Conservation (phyloP, 2,113 vertebrate genomes). For the Melanostigma gelatinosum region DNA sequence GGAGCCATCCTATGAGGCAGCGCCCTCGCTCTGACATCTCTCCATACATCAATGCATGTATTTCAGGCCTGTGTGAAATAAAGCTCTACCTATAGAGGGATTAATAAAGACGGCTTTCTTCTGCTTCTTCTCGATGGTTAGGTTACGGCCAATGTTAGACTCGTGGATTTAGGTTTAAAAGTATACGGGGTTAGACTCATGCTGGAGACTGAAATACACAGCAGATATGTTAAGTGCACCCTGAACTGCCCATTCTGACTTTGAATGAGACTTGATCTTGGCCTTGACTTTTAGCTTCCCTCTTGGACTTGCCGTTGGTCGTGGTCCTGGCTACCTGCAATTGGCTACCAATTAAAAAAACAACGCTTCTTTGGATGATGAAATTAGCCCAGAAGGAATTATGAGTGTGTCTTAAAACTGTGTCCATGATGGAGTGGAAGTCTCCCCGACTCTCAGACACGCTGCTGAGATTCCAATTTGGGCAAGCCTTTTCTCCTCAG, state of each 20-base stretch:
- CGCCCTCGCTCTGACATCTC: background rate
- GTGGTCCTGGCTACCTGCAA: slow-evolving; percentile 13
- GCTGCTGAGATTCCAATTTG: slow-evolving; percentile 85
- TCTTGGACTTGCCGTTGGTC: background rate
- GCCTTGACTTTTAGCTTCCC: slow-evolving; percentile 8
- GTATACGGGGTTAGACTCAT: background rate
- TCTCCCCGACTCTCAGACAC: slow-evolving; percentile 77
- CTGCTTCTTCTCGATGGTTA: background rate
- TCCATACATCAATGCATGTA: background rate
- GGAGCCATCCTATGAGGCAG: background rate
- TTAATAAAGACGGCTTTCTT: background rate
- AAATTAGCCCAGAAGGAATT: slow-evolving; percentile 70
- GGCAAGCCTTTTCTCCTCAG: slow-evolving; percentile 71
- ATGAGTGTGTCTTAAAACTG: slow-evolving; percentile 66
- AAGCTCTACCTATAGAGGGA: background rate
- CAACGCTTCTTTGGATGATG: slow-evolving; percentile 69
- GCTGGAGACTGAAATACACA: background rate
- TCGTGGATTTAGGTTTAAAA: too few relatives aligned
- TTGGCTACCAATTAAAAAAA: slow-evolving; percentile 27
- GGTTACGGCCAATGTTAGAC: background rate
- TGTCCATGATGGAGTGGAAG: slow-evolving; percentile 57
- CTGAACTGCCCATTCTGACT: background rate
- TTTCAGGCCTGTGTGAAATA: background rate
- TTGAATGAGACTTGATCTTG: background rate
- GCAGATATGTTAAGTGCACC: background rate